Evolutionary conservation across 2,888 invertebrate genomes (phyloP).

Genomic region (Cotesia congregata): DNA sequence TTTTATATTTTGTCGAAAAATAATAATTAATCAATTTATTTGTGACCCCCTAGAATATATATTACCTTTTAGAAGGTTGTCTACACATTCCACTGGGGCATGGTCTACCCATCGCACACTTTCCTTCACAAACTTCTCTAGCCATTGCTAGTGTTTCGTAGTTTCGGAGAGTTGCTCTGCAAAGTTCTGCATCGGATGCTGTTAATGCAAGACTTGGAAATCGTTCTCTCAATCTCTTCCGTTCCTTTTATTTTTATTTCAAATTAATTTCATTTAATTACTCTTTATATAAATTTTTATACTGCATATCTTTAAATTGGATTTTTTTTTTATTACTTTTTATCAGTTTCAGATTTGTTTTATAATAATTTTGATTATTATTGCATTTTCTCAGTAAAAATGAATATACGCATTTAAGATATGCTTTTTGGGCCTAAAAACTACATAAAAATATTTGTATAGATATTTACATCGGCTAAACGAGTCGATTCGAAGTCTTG

Average conservation of each 20-base stretch:
- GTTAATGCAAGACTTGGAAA: conserved; percentile 85
- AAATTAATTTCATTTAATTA: not conserved
- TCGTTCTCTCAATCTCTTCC: conserved; percentile 85
- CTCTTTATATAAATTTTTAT: not conserved
- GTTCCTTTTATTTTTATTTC: conserved; percentile 75
- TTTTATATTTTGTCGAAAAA: not conserved
- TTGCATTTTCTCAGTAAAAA: not conserved
- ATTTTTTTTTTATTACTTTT: too few species aligned
- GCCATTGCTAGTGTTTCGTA: conserved; percentile 87
- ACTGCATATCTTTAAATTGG: too few species aligned
- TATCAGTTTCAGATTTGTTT: too few species aligned
- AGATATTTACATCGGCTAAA: conserved; percentile 78
- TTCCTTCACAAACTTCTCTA: conserved; percentile 88
- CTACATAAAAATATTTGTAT: not conserved
- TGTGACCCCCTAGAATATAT: not conserved
- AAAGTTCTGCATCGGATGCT: conserved; percentile 82
- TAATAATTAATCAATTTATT: not conserved
- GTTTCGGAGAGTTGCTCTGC: conserved; percentile 83
- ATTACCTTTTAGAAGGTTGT: conserved; percentile 70
- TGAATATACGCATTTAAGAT: too few species aligned
- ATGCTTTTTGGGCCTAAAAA: too few species aligned
- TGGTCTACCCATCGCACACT: conserved; percentile 85
- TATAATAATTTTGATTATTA: too few species aligned
- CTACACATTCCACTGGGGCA: conserved; percentile 86
- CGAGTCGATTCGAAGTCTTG: conserved; percentile 90